A percentile compares a stretch with the other conserved stretches of the same genome.
Evolutionary conservation across 2,797 vertebrate genomes (phyloP).

Genomic region (Iguana delicatissima): DNA sequence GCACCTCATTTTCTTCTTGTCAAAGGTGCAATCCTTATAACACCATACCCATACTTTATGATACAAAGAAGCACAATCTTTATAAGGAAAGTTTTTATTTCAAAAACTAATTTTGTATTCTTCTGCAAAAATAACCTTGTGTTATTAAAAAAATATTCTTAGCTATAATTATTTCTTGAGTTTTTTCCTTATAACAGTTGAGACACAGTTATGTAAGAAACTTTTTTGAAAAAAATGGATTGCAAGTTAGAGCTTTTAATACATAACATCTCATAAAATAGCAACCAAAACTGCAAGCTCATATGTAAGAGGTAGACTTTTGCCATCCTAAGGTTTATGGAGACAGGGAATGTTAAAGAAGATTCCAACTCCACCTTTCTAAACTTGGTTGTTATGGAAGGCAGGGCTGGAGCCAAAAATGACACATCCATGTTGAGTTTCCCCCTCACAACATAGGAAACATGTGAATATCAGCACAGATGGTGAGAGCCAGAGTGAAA

Average conservation of each 20-base stretch:
- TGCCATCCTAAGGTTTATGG: conserved; percentile 21
- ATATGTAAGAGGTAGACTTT: conserved; percentile 21
- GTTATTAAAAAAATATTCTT: conserved; percentile 32
- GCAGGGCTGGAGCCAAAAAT: background rate
- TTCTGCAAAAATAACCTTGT: conserved; percentile 21
- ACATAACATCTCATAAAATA: conserved; percentile 13
- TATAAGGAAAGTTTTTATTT: background rate
- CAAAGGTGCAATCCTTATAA: conserved; percentile 10
- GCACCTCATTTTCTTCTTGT: conserved; percentile 17
- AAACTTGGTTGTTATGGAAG: background rate
- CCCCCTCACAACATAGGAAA: background rate
- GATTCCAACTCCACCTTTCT: conserved; percentile 35
- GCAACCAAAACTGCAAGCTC: background rate
- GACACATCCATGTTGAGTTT: background rate
- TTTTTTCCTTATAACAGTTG: conserved; percentile 54
- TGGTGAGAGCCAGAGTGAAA: conserved; percentile 4
- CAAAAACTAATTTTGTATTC: background rate
- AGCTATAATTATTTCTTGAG: conserved; percentile 33
- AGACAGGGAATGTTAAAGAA: conserved; percentile 35
- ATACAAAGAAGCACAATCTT: background rate
- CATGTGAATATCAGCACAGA: background rate
- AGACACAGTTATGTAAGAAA: conserved; percentile 12
- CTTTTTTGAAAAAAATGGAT: conserved; percentile 38
- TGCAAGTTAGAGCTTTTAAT: conserved; percentile 19
- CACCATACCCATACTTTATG: background rate